phyloP scores from a whole-genome alignment of 1,140 invertebrate species.

The Metopolophium dirhodum region DNA sequence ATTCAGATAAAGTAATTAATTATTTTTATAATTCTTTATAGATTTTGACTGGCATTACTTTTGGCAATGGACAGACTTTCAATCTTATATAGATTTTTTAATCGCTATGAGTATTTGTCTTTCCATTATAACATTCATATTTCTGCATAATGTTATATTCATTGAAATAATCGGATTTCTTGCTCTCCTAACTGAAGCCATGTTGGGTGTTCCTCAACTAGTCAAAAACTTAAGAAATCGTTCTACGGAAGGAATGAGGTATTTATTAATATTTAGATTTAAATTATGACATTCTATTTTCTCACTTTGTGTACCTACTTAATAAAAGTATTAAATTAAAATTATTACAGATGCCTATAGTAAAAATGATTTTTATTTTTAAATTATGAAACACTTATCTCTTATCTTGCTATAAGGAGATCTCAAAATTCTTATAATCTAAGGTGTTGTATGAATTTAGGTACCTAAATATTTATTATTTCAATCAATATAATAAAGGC shows the following conservation, averaged over 20 bases:
- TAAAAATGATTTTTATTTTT: not conserved
- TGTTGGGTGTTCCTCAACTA: conserved; percentile 93
- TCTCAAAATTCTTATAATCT: not conserved
- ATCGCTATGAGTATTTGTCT: conserved; percentile 82
- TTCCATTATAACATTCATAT: conserved; percentile 85
- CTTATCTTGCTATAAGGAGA: no score
- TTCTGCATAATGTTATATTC: conserved; percentile 81
- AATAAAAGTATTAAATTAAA: not conserved
- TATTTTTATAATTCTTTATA: conserved; percentile 63
- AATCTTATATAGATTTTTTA: conserved; percentile 94
- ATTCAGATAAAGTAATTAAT: not conserved
- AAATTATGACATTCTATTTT: not conserved
- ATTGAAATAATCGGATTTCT: conserved; percentile 91
- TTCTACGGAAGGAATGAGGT: conserved; percentile 98
- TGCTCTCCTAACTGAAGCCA: conserved; percentile 94
- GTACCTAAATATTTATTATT: no score
- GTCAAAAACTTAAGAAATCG: conserved; percentile 86
- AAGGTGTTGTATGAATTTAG: not conserved
- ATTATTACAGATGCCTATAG: not conserved
- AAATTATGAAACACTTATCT: not conserved
- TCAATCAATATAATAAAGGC: not conserved
- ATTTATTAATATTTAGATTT: conserved; percentile 58
- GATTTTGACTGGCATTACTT: conserved; percentile 92
- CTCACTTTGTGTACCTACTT: not conserved
- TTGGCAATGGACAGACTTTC: conserved; percentile 99